A percentile compares a stretch with the other conserved stretches of the same genome.
These are phyloP conservation scores for Nowickia ferox DNA, from an alignment of 2,888 invertebrate genomes.

Conservation along the genomic window DNA sequence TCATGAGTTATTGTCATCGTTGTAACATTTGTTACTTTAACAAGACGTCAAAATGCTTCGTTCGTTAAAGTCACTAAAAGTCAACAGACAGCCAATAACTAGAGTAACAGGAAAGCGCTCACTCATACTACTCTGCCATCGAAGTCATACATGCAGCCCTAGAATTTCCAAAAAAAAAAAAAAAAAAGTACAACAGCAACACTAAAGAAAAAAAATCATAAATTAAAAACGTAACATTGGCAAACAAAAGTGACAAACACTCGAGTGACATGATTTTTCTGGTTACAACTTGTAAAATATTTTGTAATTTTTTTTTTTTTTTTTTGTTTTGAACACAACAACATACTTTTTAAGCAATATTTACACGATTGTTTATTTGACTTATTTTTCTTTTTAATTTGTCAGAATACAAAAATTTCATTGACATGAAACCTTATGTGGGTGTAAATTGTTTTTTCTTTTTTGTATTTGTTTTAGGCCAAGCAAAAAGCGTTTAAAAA, in stretches of 20 bases:
- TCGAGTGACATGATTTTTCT: constrained; percentile 48
- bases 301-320: constrained; percentile 4
- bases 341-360: constrained; percentile 33
- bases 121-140: constrained; percentile 1
- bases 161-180: constrained; percentile 21
- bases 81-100: constrained; percentile 27
- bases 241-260: constrained; percentile 41
- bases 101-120: constrained; percentile 49
- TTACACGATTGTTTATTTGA: constrained; percentile 38
- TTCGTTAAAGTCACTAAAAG: constrained; percentile 47
- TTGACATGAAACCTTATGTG: constrained; percentile 49
- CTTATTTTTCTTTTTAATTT: constrained; percentile 46
- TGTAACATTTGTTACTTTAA: constrained; percentile 22
- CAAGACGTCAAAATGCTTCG: constrained; percentile 50
- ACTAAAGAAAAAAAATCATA: background rate
- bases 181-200: too few species aligned
- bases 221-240: constrained; percentile 29
- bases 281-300: constrained; percentile 34
- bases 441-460: constrained; percentile 26
- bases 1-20: constrained; percentile 54
- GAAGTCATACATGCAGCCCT: background rate
- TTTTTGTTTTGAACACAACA: constrained; percentile 6
- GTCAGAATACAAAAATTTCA: constrained; percentile 28
- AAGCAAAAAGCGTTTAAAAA: too few species aligned
- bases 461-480: background rate